These are phyloP conservation scores for Nemotelus pantherinus DNA, from an alignment of 2,888 invertebrate species.

Conservation along the genomic window DNA sequence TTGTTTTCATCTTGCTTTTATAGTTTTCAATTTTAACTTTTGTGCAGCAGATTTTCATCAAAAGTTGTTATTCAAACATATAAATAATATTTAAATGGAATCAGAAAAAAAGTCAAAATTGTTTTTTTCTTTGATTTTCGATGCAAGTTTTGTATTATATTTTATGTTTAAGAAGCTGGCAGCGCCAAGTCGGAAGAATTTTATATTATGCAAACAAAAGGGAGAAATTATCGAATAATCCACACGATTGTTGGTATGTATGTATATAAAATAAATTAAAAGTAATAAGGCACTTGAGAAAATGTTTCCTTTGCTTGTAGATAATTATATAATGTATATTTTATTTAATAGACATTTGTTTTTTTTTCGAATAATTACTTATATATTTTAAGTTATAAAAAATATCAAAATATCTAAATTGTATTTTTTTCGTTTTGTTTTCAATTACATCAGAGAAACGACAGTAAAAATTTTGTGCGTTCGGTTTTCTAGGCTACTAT, in stretches of 20 bases:
- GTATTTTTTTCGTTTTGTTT: too few species aligned
- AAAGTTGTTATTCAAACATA: too few species aligned
- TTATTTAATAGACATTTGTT: neutral
- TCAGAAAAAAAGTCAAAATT: neutral
- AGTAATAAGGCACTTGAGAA: constrained; percentile 46
- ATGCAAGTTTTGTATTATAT: neutral
- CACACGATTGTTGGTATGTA: neutral
- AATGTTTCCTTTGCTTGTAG: constrained; percentile 26
- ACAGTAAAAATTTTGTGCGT: constrained; percentile 35
- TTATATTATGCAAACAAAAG: too few species aligned
- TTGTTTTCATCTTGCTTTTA: too few species aligned
- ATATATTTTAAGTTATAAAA: constrained; percentile 40
- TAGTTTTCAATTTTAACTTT: neutral
- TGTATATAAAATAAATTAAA: constrained; percentile 41
- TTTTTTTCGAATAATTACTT: constrained; percentile 15
- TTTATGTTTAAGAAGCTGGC: neutral
- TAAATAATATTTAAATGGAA: constrained; percentile 3
- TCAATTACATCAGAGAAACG: neutral
- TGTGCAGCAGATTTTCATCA: too few species aligned
- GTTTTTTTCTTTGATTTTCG: neutral
- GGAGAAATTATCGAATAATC: neutral
- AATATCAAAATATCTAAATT: constrained; percentile 28
- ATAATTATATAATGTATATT: constrained; percentile 32
- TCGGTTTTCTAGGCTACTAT: neutral
- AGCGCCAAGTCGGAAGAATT: neutral